Base-by-base conservation (phyloP, 2,888 invertebrate genomes). In the Philaethria dido region DNA sequence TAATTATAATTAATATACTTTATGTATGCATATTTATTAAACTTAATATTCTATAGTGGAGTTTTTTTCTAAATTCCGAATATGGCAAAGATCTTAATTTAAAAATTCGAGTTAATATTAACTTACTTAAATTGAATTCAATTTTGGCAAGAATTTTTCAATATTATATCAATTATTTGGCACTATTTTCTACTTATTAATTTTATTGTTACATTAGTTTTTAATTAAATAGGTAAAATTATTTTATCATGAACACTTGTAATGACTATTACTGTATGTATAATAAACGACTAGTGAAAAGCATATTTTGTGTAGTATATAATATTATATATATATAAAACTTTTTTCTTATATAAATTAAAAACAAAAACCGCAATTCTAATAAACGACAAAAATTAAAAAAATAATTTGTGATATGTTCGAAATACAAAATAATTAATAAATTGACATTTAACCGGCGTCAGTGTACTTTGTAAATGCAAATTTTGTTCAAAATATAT, bases 111-210 rank as follows among this genome's bases (percentile, higher is more conserved):
- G 20, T 22, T 14, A 39, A 39, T 8, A 36, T 18, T 8, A 8
- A 20, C 14, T 20, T 20, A 55, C 13, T n/a, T n/a, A 14, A 18
- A 2, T 33, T 54, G 16, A 16, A 54, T 55, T 39, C 1, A 20
- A 18, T 55, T 55, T 55, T 39, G 39, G 55, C 55, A 55, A 55
- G 20, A 55, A 39, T 39, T 16, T 29, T 52, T 52, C 11, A 52
- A n/a, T n/a, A n/a, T n/a, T 16, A 11, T 29, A 16, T 29, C 4
- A 3, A 50, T 33, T 52, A 29, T 29, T 29, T 39, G 55, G 55
- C 39, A 55, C 29, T n/a, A n/a, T n/a, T n/a, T n/a, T n/a, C n/a
- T n/a, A n/a, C n/a, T n/a, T n/a, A n/a, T n/a, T n/a, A n/a, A n/a
- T n/a, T n/a, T n/a, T n/a, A n/a, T n/a, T n/a, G n/a, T n/a, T n/a